phyloP scores from a whole-genome alignment of 2,797 vertebrate species.

The Silurus aristotelis region DNA sequence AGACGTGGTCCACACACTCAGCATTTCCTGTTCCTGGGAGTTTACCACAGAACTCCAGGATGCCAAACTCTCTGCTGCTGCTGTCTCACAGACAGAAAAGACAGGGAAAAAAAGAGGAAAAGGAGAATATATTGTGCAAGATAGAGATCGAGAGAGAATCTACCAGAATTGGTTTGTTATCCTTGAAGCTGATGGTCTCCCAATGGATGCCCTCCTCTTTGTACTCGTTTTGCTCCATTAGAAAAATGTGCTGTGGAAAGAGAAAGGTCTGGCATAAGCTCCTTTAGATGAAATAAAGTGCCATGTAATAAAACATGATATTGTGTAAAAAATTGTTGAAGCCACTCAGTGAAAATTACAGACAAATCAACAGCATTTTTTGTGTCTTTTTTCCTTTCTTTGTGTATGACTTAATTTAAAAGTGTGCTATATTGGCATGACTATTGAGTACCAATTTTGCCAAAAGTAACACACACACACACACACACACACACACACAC shows the following conservation, averaged over 20 bases:
- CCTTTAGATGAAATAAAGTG: neutral
- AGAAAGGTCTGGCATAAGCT: neutral
- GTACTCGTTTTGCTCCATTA: conserved; percentile 75
- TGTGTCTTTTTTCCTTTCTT: too few species aligned
- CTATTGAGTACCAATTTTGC: neutral
- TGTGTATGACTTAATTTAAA: neutral
- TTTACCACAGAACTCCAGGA: conserved; percentile 34
- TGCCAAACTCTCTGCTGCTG: conserved; percentile 24
- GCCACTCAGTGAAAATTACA: neutral
- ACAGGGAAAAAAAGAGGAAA: neutral
- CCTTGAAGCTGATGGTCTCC: conserved; percentile 71
- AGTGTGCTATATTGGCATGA: neutral
- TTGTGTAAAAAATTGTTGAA: neutral
- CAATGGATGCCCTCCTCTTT: conserved; percentile 72
- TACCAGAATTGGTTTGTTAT: conserved; percentile 77
- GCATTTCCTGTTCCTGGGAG: conserved; percentile 46
- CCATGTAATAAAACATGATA: neutral
- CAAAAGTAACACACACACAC: too few species aligned
- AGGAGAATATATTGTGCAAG: neutral
- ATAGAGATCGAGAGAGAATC: neutral
- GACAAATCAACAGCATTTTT: too few species aligned
- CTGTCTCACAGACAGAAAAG: conserved; percentile 4
- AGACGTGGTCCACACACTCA: conserved; percentile 18
- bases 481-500: too few species aligned
- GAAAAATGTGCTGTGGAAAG: conserved; percentile 73